Evolutionary conservation across 2,113 vertebrate species (phyloP).

Genomic region (Gadus chalcogrammus): DNA sequence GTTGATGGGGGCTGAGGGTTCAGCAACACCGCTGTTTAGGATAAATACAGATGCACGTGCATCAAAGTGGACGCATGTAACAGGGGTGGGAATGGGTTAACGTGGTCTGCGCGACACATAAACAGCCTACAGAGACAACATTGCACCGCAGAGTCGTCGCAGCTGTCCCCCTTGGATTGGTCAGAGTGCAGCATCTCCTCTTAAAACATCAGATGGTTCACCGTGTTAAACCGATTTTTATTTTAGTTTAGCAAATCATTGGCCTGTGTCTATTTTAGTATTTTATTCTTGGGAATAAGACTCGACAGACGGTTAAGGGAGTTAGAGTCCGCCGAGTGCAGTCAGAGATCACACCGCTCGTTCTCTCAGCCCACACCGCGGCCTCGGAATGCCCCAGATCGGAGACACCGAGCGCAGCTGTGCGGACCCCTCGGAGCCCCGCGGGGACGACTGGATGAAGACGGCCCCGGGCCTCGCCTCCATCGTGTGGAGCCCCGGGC

Average conservation of each 20-base stretch:
- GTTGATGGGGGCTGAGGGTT: too few species aligned
- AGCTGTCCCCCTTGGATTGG: background rate
- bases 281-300: too few species aligned
- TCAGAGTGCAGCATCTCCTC: too few species aligned
- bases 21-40: background rate
- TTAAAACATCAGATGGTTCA: too few species aligned
- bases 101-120: background rate
- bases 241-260: too few species aligned
- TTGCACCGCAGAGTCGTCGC: background rate
- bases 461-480: slow-evolving; percentile 19
- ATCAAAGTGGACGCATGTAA: background rate
- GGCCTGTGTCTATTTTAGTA: too few species aligned
- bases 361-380: background rate
- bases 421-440: slow-evolving; percentile 32
- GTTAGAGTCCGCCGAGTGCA: background rate
- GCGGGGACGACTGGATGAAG: slow-evolving; percentile 24
- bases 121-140: background rate
- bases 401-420: background rate
- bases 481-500: slow-evolving; percentile 41
- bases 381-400: background rate
- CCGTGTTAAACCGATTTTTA: too few species aligned
- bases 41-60: background rate
- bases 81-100: background rate
- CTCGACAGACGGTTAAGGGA: too few species aligned
- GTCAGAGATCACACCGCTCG: background rate